These are phyloP conservation scores for Petrolisthes cinctipes DNA, from an alignment of 2,888 invertebrate species.

Conservation along the genomic window DNA sequence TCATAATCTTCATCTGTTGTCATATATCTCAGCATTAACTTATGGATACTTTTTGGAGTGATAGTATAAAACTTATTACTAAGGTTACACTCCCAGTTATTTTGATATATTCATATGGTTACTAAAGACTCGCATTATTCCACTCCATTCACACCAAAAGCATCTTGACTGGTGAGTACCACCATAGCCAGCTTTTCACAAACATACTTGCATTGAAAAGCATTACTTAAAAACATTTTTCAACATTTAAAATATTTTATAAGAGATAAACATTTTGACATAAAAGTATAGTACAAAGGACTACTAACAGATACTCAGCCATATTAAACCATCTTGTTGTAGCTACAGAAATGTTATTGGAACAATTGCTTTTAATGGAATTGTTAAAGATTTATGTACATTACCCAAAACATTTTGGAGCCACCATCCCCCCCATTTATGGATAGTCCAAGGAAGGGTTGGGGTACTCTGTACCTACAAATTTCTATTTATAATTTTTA, in stretches of 20 bases:
- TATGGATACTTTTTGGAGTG: background rate
- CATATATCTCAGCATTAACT: constrained; percentile 1
- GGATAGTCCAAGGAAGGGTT: no score
- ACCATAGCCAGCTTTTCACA: constrained; percentile 30
- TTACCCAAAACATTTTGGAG: no score
- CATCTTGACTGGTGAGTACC: constrained; percentile 2
- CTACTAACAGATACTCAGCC: background rate
- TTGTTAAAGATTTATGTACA: background rate
- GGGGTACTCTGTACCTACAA: no score
- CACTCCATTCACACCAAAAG: constrained; percentile 20
- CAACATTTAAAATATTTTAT: background rate
- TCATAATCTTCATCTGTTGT: background rate
- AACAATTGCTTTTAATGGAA: background rate
- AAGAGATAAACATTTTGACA: background rate
- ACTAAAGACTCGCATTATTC: background rate
- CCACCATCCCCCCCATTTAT: no score
- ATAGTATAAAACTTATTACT: background rate
- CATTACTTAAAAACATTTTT: constrained; percentile 17
- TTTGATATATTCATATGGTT: background rate
- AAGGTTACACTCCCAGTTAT: background rate
- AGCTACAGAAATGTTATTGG: background rate
- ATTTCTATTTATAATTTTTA: no score
- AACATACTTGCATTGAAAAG: constrained; percentile 58
- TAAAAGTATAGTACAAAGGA: background rate
- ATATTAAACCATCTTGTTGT: background rate